Conservation (phyloP, 2,113 vertebrate species). For the Holacanthus passer region DNA sequence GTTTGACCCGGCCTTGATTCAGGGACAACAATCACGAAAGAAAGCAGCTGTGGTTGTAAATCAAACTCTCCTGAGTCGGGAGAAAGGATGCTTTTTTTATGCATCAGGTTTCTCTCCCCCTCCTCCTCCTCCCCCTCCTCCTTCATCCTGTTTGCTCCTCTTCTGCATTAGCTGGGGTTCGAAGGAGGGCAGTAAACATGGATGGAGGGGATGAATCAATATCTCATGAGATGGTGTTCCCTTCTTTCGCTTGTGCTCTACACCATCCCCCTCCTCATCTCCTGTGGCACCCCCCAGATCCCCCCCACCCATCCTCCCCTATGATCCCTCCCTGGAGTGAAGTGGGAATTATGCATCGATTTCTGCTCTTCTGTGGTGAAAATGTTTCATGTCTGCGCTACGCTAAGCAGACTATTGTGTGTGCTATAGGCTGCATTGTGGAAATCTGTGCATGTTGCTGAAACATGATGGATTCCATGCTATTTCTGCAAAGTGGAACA, state of each 20-base stretch:
- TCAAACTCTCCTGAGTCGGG: slow-evolving; percentile 20
- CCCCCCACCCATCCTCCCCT: not conserved
- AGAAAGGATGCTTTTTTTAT: slow-evolving; percentile 49
- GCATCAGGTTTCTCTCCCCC: slow-evolving; percentile 26
- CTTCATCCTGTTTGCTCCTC: not conserved
- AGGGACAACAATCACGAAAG: not conserved
- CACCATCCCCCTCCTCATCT: slow-evolving; percentile 47
- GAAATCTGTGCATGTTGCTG: slow-evolving; percentile 1
- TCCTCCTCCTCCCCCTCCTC: not conserved
- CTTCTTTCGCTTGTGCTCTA: slow-evolving; percentile 29
- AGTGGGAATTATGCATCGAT: slow-evolving; percentile 72
- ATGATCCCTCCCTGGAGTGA: slow-evolving; percentile 33
- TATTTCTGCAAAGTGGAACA: not conserved
- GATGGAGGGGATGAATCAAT: slow-evolving; percentile 58
- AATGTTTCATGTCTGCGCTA: slow-evolving; percentile 37
- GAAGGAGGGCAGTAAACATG: slow-evolving; percentile 32
- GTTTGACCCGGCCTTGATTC: slow-evolving; percentile 1
- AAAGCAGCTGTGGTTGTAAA: slow-evolving; percentile 54
- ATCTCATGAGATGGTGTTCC: slow-evolving; percentile 45
- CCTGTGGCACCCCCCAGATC: not conserved
- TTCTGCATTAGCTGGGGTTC: slow-evolving; percentile 38
- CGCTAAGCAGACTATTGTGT: slow-evolving; percentile 26
- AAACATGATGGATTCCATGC: slow-evolving; percentile 14
- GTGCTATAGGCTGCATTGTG: not conserved
- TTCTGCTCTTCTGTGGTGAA: slow-evolving; percentile 43